Evolutionary conservation across 2,113 vertebrate genomes (phyloP), one percentile per base, ranked within the genome.

Genomic region (Nesoenas mayeri): DNA sequence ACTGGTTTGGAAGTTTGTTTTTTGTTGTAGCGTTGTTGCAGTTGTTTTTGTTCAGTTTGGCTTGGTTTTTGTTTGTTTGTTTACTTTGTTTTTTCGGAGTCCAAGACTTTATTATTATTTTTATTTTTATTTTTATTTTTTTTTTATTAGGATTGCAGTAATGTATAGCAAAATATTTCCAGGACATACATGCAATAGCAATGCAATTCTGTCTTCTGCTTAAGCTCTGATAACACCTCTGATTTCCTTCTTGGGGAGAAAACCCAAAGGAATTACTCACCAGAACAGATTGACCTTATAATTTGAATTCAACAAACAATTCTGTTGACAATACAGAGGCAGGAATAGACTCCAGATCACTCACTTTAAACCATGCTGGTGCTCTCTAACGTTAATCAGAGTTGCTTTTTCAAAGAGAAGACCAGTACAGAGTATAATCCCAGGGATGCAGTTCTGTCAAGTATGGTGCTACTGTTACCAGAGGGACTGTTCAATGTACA

Each of bases 251-350:
- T 31, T 6, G 6, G 2, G 44, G 22, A 77, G 62, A 61, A 89
- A 91, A 73, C 21, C 5, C 5, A 47, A 77, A 93, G 26, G 53
- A 88, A 82, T 89, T 83, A 67, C 28, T 60, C 29, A 80, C 11
- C 60, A 56, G 66, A 83, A 71, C 17, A 58, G 26, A 66, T 38
- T 77, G 71, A 74, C 56, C 56, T 77, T 73, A n/a, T 74, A 89
- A 93, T 32, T 93, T 79, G 58, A 95, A 94, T 96, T 91, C 82
- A 85, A 42, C 85, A 83, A 94, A 77, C 40, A 85, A 77, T 79
- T 89, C 44, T 58, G 5, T 29, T 87, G 18, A 74, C 44, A 79
- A 74, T 56, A 72, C 2, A 1, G 25, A 72, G 31, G 57, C 56
- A 93, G 58, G 36, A 88, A 85, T 50, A 95, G 31, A 64, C 32